Evolutionary conservation across 1,140 invertebrate species (phyloP), one percentile per base, ranked within the genome.

Genomic region (Drosophila ogumai): DNA sequence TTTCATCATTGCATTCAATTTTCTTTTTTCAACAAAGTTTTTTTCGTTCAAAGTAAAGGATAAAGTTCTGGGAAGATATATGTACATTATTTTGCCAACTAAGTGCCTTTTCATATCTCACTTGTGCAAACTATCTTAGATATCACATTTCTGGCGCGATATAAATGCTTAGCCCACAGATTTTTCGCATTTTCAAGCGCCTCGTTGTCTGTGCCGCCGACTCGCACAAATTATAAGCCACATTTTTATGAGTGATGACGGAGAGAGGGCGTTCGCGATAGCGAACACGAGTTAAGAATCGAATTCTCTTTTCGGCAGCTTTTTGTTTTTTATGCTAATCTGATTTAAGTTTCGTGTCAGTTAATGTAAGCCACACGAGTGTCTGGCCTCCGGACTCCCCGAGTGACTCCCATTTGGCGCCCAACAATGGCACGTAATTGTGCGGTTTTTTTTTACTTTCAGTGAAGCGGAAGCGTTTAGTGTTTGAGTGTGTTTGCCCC

Each of bases 291-390:
- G 41, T 56, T 44, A 47, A 43, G 50, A 76, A 73, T 76, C 67
- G 49, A 84, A 72, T 68, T 84, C 57, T 28, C 15, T 46, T 58
- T 44, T 80, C 43, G 44, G 60, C 46, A 25, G 32, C 55, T 44
- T 12, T 17, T 50, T 50, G n/a, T 32, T 34, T 50, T 50, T 76
- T 63, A 80, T 84, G 80, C 69, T 88, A 87, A 79, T 77, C 60
- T 58, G 84, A 71, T 88, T 76, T 69, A 65, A 72, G 65, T 72
- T 78, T 58, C 75, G 47, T 79, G 75, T 67, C 75, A 47, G 75
- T 58, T 58, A 79, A 78, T 79, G 75, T 78, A 56, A 78, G 50
- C 66, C 75, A 69, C 57, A 72, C 57, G 43, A 22, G 38, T 58
- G 32, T 38, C 25, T 41, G 67, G 25, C n/a, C 25, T 46, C 49